Conservation (phyloP, 2,888 invertebrate species). For the Tupiocoris notatus region DNA sequence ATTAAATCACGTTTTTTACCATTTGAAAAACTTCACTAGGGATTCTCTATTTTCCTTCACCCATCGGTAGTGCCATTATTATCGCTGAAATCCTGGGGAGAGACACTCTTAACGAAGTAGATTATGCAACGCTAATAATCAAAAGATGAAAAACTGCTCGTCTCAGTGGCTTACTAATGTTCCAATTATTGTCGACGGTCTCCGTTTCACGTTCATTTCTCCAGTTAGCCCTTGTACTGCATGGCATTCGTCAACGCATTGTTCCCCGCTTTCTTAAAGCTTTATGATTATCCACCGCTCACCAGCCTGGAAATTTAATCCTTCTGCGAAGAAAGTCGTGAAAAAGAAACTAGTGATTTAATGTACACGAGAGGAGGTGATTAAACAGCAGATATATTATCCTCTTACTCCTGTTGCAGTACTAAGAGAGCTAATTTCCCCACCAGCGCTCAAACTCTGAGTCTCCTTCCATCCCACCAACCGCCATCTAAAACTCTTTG, state of each 20-base stretch:
- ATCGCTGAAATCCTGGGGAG: too few species aligned
- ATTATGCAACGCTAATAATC: too few species aligned
- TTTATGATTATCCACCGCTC: not conserved
- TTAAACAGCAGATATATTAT: slow-evolving; percentile 26
- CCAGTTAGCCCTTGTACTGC: not conserved
- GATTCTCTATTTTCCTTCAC: too few species aligned
- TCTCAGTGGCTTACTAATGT: not conserved
- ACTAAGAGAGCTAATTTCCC: not conserved
- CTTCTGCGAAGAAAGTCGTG: not conserved
- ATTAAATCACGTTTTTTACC: too few species aligned
- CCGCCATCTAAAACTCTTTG: too few species aligned
- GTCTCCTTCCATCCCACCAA: too few species aligned
- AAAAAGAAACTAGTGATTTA: slow-evolving; percentile 16
- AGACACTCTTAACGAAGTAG: too few species aligned
- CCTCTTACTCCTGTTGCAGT: not conserved
- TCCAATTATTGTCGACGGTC: not conserved
- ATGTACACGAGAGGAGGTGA: slow-evolving; percentile 21
- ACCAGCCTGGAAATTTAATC: not conserved
- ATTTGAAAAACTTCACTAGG: too few species aligned
- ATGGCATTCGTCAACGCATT: not conserved
- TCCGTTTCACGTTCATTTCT: not conserved
- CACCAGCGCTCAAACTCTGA: too few species aligned
- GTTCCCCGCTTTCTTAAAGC: not conserved
- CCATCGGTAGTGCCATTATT: too few species aligned
- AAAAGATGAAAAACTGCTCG: too few species aligned